These are phyloP conservation scores for Amblyteles armatorius DNA, from an alignment of 2,888 invertebrate species.

Conservation along the genomic window DNA sequence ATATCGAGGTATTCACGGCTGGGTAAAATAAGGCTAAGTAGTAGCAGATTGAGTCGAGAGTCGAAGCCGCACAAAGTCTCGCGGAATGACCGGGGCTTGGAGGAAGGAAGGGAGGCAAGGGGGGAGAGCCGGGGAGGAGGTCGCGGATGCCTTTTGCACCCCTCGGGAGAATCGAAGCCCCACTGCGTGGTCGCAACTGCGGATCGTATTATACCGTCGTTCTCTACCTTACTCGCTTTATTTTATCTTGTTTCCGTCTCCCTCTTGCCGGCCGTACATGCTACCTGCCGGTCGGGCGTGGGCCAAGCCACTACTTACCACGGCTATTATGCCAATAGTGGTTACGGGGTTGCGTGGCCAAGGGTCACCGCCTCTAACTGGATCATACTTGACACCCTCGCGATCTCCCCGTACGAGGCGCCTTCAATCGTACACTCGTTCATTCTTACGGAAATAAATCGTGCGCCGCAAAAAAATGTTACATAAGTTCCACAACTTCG, in stretches of 20 bases:
- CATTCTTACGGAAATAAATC: too few relatives aligned
- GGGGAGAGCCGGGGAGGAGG: slow-evolving; percentile 51
- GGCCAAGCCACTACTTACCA: slow-evolving; percentile 55
- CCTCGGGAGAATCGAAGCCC: slow-evolving; percentile 77
- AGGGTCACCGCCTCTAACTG: slow-evolving; percentile 74
- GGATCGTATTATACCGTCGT: slow-evolving; percentile 74
- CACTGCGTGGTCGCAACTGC: slow-evolving; percentile 75
- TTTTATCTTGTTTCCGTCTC: slow-evolving; percentile 15
- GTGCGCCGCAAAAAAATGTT: too few relatives aligned
- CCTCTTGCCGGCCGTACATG: not conserved
- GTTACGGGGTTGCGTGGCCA: slow-evolving; percentile 68
- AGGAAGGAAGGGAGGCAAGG: slow-evolving; percentile 26
- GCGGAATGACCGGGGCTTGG: slow-evolving; percentile 46
- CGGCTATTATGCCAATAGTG: slow-evolving; percentile 75
- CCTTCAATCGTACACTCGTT: too few relatives aligned
- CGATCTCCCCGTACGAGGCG: slow-evolving; percentile 29
- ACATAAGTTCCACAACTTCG: too few relatives aligned
- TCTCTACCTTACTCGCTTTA: slow-evolving; percentile 26
- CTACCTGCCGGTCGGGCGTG: slow-evolving; percentile 36
- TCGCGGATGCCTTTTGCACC: slow-evolving; percentile 48
- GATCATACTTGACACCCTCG: slow-evolving; percentile 77
- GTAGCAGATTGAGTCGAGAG: slow-evolving; percentile 80
- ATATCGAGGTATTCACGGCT: slow-evolving; percentile 58
- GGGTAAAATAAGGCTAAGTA: slow-evolving; percentile 82
- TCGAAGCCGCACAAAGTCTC: slow-evolving; percentile 79